Evolutionary conservation across 2,888 invertebrate species (phyloP).

Genomic region (Iphiclides podalirius): DNA sequence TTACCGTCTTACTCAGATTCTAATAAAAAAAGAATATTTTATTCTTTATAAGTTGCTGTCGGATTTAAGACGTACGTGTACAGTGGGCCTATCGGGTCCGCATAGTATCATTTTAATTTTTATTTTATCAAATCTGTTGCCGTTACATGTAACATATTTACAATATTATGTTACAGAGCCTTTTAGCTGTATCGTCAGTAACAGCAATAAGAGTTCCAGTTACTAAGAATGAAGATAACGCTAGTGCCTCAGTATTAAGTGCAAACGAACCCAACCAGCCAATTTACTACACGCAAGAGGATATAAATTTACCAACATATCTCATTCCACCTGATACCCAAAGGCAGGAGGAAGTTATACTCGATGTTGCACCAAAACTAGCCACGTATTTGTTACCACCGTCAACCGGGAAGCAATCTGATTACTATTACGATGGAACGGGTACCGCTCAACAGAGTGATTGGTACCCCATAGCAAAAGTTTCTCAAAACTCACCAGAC

Average conservation of each 20-base stretch:
- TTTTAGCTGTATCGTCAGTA: constrained; percentile 41
- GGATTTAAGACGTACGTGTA: no score
- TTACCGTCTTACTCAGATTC: no score
- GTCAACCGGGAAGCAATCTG: constrained; percentile 41
- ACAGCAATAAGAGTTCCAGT: constrained; percentile 59
- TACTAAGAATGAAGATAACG: constrained; percentile 39
- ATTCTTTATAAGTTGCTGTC: no score
- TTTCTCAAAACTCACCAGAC: constrained; percentile 33
- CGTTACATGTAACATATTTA: constrained; percentile 24
- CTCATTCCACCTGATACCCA: constrained; percentile 55
- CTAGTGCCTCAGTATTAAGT: constrained; percentile 31
- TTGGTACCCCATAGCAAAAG: constrained; percentile 63
- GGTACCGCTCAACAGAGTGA: constrained; percentile 56
- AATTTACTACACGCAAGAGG: constrained; percentile 51
- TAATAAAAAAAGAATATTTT: no score
- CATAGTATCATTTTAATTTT: no score
- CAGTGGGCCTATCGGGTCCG: no score
- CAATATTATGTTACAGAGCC: constrained; percentile 52
- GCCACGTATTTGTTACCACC: constrained; percentile 65
- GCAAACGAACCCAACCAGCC: constrained; percentile 40
- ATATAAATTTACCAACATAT: constrained; percentile 45
- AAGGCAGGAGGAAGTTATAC: constrained; percentile 41
- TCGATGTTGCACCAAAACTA: constrained; percentile 47
- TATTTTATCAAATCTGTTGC: no score
- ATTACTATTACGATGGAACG: constrained; percentile 48